Percentiles rank a stretch among this genome's conserved stretches.
Evolutionary conservation across 2,113 vertebrate genomes (phyloP).

Genomic region (Tachysurus vachellii): DNA sequence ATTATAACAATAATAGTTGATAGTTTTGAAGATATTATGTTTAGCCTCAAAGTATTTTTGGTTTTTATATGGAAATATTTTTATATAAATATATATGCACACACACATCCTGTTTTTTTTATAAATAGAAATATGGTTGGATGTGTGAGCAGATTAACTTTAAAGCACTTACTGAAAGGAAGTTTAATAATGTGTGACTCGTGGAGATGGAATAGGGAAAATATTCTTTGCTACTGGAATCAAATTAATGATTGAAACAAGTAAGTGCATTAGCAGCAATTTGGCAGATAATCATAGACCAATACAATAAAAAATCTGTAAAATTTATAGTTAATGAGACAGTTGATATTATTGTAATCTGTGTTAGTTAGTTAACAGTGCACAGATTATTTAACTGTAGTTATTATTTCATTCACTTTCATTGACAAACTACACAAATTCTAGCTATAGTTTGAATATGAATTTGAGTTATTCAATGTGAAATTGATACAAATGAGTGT

Average conservation of each 20-base stretch:
- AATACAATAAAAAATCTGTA: background rate
- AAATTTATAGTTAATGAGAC: too few species aligned
- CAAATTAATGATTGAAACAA: constrained; percentile 23
- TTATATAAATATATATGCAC: too few species aligned
- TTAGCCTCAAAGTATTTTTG: too few species aligned
- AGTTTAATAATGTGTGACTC: background rate
- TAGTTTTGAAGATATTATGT: too few species aligned
- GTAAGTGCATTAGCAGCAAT: background rate
- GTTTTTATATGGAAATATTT: too few species aligned
- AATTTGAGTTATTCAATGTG: background rate
- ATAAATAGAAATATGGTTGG: background rate
- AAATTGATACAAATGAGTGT: background rate
- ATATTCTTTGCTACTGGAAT: background rate
- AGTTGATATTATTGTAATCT: background rate
- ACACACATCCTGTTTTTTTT: too few species aligned
- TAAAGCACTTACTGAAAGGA: constrained; percentile 19
- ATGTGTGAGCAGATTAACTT: background rate
- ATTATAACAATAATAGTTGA: background rate
- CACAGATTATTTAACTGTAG: background rate
- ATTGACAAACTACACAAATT: background rate
- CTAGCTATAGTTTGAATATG: background rate
- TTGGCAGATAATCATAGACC: too few species aligned
- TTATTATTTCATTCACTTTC: background rate
- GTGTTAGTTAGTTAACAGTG: background rate
- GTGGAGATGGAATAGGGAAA: background rate